phyloP scores from a whole-genome alignment of 1,140 invertebrate genomes.

The Helicoverpa zea region DNA sequence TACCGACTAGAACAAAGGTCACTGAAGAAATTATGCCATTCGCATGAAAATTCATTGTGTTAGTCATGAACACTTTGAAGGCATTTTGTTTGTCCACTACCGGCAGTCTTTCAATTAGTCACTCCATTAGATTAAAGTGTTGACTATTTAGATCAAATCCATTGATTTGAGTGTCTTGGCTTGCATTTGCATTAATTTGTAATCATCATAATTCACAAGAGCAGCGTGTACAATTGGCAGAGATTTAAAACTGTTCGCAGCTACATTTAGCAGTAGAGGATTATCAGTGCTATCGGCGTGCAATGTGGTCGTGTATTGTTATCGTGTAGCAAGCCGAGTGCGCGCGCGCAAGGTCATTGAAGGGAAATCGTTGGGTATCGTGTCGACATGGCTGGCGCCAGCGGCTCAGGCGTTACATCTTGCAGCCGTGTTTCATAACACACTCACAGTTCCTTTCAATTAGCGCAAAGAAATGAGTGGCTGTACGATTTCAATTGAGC shows the following conservation, averaged over 20 bases:
- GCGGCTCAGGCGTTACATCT: slow-evolving; percentile 71
- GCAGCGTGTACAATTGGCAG: not conserved
- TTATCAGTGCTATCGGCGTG: slow-evolving; percentile 63
- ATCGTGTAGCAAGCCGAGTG: slow-evolving; percentile 69
- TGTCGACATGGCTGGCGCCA: slow-evolving; percentile 73
- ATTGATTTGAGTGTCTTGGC: slow-evolving; percentile 32
- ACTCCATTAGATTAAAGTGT: slow-evolving; percentile 33
- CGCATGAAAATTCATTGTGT: slow-evolving; percentile 77
- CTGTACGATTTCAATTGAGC: slow-evolving; percentile 53
- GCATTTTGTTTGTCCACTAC: slow-evolving; percentile 45
- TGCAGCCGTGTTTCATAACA: slow-evolving; percentile 69
- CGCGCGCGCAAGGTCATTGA: slow-evolving; percentile 80
- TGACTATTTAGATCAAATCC: slow-evolving; percentile 40
- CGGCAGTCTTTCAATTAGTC: slow-evolving; percentile 19
- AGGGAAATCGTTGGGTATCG: slow-evolving; percentile 78
- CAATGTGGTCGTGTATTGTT: slow-evolving; percentile 65
- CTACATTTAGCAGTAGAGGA: slow-evolving; percentile 54
- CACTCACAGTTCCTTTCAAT: slow-evolving; percentile 61
- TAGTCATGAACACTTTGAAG: slow-evolving; percentile 61
- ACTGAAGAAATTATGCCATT: slow-evolving; percentile 69
- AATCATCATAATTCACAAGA: slow-evolving; percentile 53
- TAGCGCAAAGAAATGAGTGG: slow-evolving; percentile 57
- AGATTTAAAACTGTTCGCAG: not conserved
- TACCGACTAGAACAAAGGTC: slow-evolving; percentile 72
- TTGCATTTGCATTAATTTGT: slow-evolving; percentile 52